Evolutionary conservation across 2,888 invertebrate genomes (phyloP), one percentile per base, ranked within the genome.

Genomic region (Macrophya alboannulata): DNA sequence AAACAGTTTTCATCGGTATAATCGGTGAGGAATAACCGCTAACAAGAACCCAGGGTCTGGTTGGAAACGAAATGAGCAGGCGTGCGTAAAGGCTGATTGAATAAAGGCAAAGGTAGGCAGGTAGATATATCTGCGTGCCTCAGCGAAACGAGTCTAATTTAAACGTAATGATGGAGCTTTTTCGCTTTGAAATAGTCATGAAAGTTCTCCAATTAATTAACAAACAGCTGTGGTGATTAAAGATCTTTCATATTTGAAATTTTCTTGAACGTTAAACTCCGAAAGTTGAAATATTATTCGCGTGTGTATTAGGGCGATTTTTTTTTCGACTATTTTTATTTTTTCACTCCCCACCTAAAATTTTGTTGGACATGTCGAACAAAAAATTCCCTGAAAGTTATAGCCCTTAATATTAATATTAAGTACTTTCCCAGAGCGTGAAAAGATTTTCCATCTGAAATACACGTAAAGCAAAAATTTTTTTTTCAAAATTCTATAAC

Each of bases 201-300:
- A 81, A 81, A 21, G 81, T 59, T 81, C 10, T 43, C 17, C 62
- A 59, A 62, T 59, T 81, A 81, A 62, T 81, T 43, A 81, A 81
- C 40, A 31, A 51, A 17, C 37, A 51, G 31, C n/a, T 51, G 5
- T 17, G 15, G 17, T 55, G 51, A 55, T 77, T 77, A 9, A 77
- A 55, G 25, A 37, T 74, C 40, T 74, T n/a, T 37, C 9, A 31
- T 31, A 77, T 31, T 48, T 3, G 15, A 17, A 68, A 68, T n/a
- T 77, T 55, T 55, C 31, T 51, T 31, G 31, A 4, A 37, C 12
- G 0, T 15, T 12, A 76, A 15, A 31, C 71, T 37, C n/a, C 12
- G 31, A 5, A 76, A 48, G 31, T 48, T 17, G 3, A 40, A 9
- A 40, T 71, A 9, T 17, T 31, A n/a, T 51, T 17, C 51, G 0